phyloP scores from a whole-genome alignment of 2,113 vertebrate genomes.

The Poecile atricapillus region DNA sequence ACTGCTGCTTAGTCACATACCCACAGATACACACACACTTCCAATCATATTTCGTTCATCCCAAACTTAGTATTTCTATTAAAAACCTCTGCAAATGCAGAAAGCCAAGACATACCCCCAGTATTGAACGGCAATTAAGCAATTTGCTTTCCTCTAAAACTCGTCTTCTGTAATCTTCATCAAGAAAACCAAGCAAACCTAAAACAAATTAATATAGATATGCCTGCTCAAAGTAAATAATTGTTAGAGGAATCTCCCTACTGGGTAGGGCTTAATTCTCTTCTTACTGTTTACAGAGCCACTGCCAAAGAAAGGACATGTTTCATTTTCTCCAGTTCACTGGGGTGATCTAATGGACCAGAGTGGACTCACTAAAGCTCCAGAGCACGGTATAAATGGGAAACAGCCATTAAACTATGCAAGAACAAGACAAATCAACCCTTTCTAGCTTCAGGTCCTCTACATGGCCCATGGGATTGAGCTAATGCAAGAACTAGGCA shows the following conservation, averaged over 20 bases:
- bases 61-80: not conserved
- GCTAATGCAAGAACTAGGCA: conserved; percentile 10
- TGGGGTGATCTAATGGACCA: conserved; percentile 42
- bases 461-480: not conserved
- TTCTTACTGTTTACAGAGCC: not conserved
- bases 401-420: not conserved
- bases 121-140: conserved; percentile 32
- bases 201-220: conserved; percentile 52
- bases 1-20: not conserved
- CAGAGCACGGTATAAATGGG: conserved; percentile 18
- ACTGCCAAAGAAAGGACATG: conserved; percentile 10
- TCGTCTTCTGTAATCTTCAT: conserved; percentile 49
- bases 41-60: not conserved
- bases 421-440: conserved; percentile 28
- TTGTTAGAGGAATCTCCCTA: conserved; percentile 8
- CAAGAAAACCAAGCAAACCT: conserved; percentile 46
- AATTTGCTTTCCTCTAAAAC: conserved; percentile 35
- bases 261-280: not conserved
- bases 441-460: conserved; percentile 39
- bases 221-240: conserved; percentile 50
- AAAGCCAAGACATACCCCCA: not conserved
- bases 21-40: not conserved
- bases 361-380: conserved; percentile 21
- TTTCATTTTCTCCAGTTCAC: conserved; percentile 62
- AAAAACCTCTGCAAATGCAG: not conserved